Evolutionary conservation across 2,113 vertebrate species (phyloP), one percentile per base, ranked within the genome.

Genomic region (Clarias gariepinus): DNA sequence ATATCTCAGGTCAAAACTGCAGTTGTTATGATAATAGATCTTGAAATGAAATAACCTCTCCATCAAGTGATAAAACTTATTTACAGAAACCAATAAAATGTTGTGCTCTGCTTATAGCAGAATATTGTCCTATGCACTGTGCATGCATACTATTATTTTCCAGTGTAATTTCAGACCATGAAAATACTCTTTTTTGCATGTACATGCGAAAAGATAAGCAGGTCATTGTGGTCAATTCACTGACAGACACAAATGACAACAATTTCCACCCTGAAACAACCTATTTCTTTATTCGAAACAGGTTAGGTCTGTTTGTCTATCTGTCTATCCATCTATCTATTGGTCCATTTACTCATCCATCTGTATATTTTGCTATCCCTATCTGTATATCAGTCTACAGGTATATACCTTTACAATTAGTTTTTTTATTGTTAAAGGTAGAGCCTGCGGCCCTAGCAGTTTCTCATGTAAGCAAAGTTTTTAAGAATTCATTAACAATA

Each of bases 201-300:
- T 60, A 58, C 58, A 41, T 63, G 58, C 71, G 64, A 77, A 85
- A 69, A 41, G 36, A 71, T 58, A 86, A 80, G 61, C 52, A 86
- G 85, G 85, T 86, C 76, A 69, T 33, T 80, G 76, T 77, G 76
- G 85, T 80, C 53, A 69, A 21, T 69, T 36, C 23, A 69, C 53
- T 81, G 60, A 60, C 77, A 71, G 15, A 86, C 33, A 47, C 30
- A 36, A 68, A 47, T 71, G 64, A 60, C 85, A 78, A 47, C n/a
- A 13, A 47, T 41, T 69, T 47, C 53, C 28, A 33, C 23, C 6
- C 3, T 47, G n/a, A 58, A 60, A 12, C 71, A 41, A 69, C 64
- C 76, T 71, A 58, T 61, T 86, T 86, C 63, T 77, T 16, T 58
- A 53, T 64, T 58, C 25, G 10, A 36, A 33, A 36, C 21, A 33